Base-by-base conservation (phyloP, 2,797 vertebrate genomes). In the Enteromius treurensis region DNA sequence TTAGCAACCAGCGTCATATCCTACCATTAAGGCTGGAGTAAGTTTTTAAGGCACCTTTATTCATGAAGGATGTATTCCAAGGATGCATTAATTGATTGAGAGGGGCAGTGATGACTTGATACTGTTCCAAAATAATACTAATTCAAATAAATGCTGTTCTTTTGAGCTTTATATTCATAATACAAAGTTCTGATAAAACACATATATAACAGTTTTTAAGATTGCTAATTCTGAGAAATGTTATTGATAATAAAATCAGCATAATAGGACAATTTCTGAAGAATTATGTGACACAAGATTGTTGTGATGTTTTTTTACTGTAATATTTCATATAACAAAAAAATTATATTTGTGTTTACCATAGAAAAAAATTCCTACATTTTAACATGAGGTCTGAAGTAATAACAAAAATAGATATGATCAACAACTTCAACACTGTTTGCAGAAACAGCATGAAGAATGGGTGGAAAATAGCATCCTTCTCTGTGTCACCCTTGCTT, bases 401-500 rank as follows among this genome's bases (percentile, higher is more conserved):
- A 81, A 21, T 68, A 42, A 55, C 62, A 67, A 68, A 82, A 82
- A 75, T 82, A 55, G 62, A 34, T 68, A 7, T 55, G 45, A 67
- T 82, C 58, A 80, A 68, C 73, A 85, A 51, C 71, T 78, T 85
- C 67, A 82, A 55, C 23, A 42, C 21, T 34, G 26, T 74, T 79
- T 86, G 40, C 40, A 79, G 26, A 68, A 79, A 74, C 23, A 49
- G 64, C 53, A 65, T 29, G 45, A 69, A 70, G 11, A 7, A 68
- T 58, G 84, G 74, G 84, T 67, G 75, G 75, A 69, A 87, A 82
- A 87, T 82, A 49, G 68, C 55, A 81, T 84, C 74, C 8, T 58
- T 68, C 78, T 58, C 26, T 79, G 70, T 62, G 42, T 77, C 70
- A 76, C 71, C 83, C 26, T 64, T 67, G 51, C 70, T 65, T 74